Evolutionary conservation across 2,888 invertebrate species (phyloP).

Genomic region (Abrostola triplasia): DNA sequence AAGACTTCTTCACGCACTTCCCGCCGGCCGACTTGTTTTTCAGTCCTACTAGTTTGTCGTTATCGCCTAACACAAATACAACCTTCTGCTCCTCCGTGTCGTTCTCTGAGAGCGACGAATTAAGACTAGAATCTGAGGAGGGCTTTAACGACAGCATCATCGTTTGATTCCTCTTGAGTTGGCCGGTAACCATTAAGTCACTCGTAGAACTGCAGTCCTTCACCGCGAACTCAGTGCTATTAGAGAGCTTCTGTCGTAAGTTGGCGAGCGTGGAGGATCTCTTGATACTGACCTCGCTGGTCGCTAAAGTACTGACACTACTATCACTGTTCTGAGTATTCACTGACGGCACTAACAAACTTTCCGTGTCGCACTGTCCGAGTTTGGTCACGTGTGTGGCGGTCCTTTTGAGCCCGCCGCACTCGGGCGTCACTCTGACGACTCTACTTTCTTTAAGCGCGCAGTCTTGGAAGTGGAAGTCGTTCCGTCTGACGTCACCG

Average conservation of each 20-base stretch:
- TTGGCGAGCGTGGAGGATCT: constrained; percentile 76
- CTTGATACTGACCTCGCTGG: constrained; percentile 74
- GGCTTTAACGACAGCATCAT: constrained; percentile 71
- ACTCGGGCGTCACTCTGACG: constrained; percentile 57
- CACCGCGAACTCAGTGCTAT: constrained; percentile 62
- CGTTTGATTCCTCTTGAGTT: constrained; percentile 74
- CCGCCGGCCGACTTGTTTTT: constrained; percentile 87
- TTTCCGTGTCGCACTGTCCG: constrained; percentile 53
- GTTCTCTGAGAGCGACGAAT: constrained; percentile 71
- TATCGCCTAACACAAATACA: constrained; percentile 91
- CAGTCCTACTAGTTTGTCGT: constrained; percentile 90
- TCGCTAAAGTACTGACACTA: constrained; percentile 73
- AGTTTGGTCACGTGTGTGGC: constrained; percentile 58
- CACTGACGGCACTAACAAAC: constrained; percentile 64
- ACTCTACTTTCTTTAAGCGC: constrained; percentile 76
- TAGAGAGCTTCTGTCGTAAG: constrained; percentile 80
- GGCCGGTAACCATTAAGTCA: constrained; percentile 62
- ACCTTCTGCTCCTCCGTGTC: constrained; percentile 84
- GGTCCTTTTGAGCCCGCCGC: constrained; percentile 55
- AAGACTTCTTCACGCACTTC: constrained; percentile 80
- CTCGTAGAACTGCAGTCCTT: constrained; percentile 60
- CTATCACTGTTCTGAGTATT: constrained; percentile 75
- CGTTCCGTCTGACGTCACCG: constrained; percentile 90
- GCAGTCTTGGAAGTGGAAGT: constrained; percentile 72
- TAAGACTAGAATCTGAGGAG: constrained; percentile 77